Percentiles rank a stretch among this genome's conserved stretches.
Conservation (phyloP, 1,140 invertebrate species). For the Zaprionus kolodkinae region DNA sequence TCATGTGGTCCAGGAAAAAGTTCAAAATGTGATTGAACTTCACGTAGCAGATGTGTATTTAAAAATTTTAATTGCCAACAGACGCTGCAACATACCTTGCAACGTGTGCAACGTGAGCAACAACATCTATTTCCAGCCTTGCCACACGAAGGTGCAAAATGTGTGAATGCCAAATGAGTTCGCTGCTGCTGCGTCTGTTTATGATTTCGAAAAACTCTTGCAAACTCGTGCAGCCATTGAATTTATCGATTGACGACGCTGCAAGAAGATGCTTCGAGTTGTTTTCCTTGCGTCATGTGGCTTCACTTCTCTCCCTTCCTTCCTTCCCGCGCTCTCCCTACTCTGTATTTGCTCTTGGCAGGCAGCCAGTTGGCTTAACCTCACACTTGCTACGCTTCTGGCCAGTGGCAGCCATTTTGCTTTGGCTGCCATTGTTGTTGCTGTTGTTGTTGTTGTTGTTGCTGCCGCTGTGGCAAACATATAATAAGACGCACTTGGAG, state of each 20-base stretch:
- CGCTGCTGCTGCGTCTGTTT: conserved; percentile 48
- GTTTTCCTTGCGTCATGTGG: conserved; percentile 19
- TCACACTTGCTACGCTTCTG: conserved; percentile 29
- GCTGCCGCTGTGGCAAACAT: conserved; percentile 2
- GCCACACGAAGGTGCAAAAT: conserved; percentile 53
- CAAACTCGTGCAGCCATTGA: conserved; percentile 53
- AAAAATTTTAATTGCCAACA: conserved; percentile 38
- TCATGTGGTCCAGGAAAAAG: conserved; percentile 39
- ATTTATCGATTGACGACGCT: conserved; percentile 56
- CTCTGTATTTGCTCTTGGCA: conserved; percentile 26
- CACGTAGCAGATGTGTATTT: conserved; percentile 36
- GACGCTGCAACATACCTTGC: conserved; percentile 21
- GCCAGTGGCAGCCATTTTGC: conserved; percentile 46
- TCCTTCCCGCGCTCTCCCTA: not conserved
- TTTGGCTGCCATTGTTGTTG: conserved; percentile 12
- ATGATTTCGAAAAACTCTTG: conserved; percentile 54
- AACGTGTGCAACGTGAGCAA: conserved; percentile 27
- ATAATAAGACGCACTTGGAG: conserved; percentile 14
- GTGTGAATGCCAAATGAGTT: conserved; percentile 60
- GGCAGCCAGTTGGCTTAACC: conserved; percentile 30
- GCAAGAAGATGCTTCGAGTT: conserved; percentile 37
- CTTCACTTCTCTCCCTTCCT: not conserved
- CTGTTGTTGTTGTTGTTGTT: conserved; percentile 21
- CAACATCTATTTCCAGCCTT: conserved; percentile 41
- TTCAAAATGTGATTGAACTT: conserved; percentile 79